A percentile compares a stretch with the other conserved stretches of the same genome.
These are phyloP conservation scores for Pseudocheirus occidentalis DNA, from an alignment of 2,797 vertebrate species.

Conservation along the genomic window DNA sequence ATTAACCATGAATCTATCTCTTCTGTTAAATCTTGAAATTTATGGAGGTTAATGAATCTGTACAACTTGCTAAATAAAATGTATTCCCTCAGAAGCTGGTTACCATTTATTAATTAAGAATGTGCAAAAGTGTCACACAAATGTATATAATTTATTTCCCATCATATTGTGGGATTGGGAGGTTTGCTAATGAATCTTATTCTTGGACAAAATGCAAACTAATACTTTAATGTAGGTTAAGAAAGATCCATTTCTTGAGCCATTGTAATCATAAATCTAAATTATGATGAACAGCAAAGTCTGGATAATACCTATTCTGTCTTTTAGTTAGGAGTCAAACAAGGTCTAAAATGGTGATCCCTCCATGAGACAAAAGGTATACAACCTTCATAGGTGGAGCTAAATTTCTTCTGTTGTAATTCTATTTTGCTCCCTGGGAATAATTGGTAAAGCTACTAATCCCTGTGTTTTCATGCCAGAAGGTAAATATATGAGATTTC, in stretches of 20 bases:
- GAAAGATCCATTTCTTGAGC: slow-evolving; percentile 79
- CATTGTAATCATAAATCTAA: slow-evolving; percentile 82
- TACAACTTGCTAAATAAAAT: slow-evolving; percentile 77
- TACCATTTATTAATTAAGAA: slow-evolving; percentile 83
- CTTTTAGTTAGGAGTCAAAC: slow-evolving; percentile 62
- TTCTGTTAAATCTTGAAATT: slow-evolving; percentile 72
- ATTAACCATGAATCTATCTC: slow-evolving; percentile 77
- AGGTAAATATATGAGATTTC: slow-evolving; percentile 58
- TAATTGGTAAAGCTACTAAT: slow-evolving; percentile 48
- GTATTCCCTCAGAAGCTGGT: slow-evolving; percentile 71
- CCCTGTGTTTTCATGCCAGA: slow-evolving; percentile 58
- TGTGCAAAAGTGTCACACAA: slow-evolving; percentile 78
- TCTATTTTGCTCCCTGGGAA: slow-evolving; percentile 56
- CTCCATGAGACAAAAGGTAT: slow-evolving; percentile 72
- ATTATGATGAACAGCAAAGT: slow-evolving; percentile 77
- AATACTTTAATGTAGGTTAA: slow-evolving; percentile 78
- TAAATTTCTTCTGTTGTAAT: slow-evolving; percentile 46
- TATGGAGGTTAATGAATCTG: slow-evolving; percentile 79
- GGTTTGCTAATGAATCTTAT: slow-evolving; percentile 83
- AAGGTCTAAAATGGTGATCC: slow-evolving; percentile 71
- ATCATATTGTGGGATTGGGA: slow-evolving; percentile 81
- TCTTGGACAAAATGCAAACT: slow-evolving; percentile 71
- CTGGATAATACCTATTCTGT: slow-evolving; percentile 74
- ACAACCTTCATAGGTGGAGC: slow-evolving; percentile 56
- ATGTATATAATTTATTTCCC: slow-evolving; percentile 82